A percentile compares a stretch with the other conserved stretches of the same genome.
phyloP scores from a whole-genome alignment of 2,113 vertebrate species.

The Seriola rivoliana region DNA sequence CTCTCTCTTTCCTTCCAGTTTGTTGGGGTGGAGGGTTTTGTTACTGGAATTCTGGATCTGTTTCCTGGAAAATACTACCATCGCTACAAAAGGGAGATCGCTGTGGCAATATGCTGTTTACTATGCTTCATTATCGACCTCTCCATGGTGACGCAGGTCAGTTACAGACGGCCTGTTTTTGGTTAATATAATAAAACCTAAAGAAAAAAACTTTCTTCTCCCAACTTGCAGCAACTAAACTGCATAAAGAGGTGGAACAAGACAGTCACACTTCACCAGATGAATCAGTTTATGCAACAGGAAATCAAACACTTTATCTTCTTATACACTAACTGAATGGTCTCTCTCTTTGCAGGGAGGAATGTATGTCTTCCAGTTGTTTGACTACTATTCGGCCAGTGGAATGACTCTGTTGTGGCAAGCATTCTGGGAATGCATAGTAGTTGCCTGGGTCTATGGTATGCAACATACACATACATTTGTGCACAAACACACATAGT shows the following conservation, averaged over 20 bases:
- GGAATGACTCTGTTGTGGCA: conserved; percentile 90
- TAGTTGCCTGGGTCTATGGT: conserved; percentile 90
- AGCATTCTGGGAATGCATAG: conserved; percentile 89
- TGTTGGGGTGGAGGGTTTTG: conserved; percentile 88
- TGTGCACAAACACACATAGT: neutral
- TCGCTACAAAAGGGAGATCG: conserved; percentile 83
- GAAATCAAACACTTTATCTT: neutral
- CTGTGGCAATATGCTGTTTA: conserved; percentile 83
- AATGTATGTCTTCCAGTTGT: conserved; percentile 90
- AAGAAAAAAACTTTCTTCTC: too few species aligned
- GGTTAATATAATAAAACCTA: too few species aligned
- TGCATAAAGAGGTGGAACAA: too few species aligned
- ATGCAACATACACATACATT: conserved; percentile 44
- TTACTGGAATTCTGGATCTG: conserved; percentile 88
- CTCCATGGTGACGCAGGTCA: conserved; percentile 89
- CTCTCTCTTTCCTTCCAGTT: conserved; percentile 75
- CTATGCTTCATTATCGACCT: conserved; percentile 88
- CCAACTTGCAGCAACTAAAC: too few species aligned
- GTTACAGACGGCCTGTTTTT: conserved; percentile 27
- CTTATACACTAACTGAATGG: neutral
- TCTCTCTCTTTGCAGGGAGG: conserved; percentile 79
- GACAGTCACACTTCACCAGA: too few species aligned
- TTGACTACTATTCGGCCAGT: conserved; percentile 90
- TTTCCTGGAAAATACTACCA: conserved; percentile 80
- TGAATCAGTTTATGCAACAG: too few species aligned